A percentile compares a stretch with the other conserved stretches of the same genome.
Evolutionary conservation across 2,797 vertebrate species (phyloP).

Genomic region (Gastrophryne carolinensis): DNA sequence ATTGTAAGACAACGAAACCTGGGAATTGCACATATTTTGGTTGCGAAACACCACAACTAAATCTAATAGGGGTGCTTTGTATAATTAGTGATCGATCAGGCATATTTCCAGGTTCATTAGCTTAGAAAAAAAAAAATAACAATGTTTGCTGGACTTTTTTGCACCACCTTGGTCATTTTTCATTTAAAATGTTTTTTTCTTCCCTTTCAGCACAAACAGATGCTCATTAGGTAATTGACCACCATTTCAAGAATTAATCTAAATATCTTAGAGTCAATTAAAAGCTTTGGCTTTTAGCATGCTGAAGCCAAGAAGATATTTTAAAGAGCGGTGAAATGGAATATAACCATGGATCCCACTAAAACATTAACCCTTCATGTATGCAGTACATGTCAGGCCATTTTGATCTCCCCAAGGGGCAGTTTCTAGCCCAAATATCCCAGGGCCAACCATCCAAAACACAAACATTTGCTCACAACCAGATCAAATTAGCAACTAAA

Average conservation of each 20-base stretch:
- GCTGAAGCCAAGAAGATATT: no score
- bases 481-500: no score
- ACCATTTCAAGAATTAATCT: not conserved
- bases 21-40: constrained; percentile 55
- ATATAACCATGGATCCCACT: no score
- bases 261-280: not conserved
- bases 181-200: not conserved
- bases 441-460: no score
- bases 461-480: no score
- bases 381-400: no score
- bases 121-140: constrained; percentile 21
- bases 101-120: constrained; percentile 55
- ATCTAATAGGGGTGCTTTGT: constrained; percentile 49
- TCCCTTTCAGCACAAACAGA: not conserved
- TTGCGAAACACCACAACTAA: constrained; percentile 50
- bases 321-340: no score
- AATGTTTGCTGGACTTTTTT: constrained; percentile 17
- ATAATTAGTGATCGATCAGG: constrained; percentile 57
- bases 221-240: constrained; percentile 3
- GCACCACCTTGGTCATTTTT: not conserved
- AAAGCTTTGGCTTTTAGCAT: not conserved
- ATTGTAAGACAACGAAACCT: constrained; percentile 49
- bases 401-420: no score
- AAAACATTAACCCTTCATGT: no score
- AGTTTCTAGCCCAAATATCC: no score